phyloP scores from a whole-genome alignment of 2,888 invertebrate species.

The Cryptocheilus praepositus region DNA sequence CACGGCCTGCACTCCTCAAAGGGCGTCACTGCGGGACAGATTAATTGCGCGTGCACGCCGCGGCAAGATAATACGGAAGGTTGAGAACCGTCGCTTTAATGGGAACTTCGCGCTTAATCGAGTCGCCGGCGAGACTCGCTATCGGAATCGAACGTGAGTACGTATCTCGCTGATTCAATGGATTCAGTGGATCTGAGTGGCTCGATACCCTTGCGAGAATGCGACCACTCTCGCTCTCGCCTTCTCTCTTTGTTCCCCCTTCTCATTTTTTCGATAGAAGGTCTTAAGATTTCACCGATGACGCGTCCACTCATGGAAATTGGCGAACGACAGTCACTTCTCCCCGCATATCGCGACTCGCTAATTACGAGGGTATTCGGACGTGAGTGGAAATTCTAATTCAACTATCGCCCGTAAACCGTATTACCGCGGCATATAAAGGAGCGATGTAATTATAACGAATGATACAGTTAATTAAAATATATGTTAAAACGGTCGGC shows the following conservation, averaged over 20 bases:
- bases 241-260: too few relatives aligned
- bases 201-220: background rate
- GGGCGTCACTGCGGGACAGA: background rate
- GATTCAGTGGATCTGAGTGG: constrained; percentile 3
- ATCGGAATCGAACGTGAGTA: constrained; percentile 16
- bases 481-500: too few relatives aligned
- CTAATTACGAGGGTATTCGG: too few relatives aligned
- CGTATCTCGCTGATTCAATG: constrained; percentile 7
- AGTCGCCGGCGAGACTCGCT: constrained; percentile 13
- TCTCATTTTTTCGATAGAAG: background rate
- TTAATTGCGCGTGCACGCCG: constrained; percentile 4
- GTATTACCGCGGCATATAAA: too few relatives aligned
- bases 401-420: too few relatives aligned
- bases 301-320: background rate
- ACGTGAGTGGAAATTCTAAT: too few relatives aligned
- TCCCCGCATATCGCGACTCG: background rate
- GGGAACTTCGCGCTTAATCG: constrained; percentile 14
- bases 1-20: background rate
- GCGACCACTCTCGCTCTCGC: background rate
- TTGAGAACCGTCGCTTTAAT: constrained; percentile 15
- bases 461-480: too few relatives aligned
- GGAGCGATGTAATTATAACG: too few relatives aligned
- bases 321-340: background rate
- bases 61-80: constrained; percentile 5
- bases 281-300: background rate